These are phyloP conservation scores for Chelonus insularis DNA, from an alignment of 1,140 invertebrate species.

Conservation along the genomic window DNA sequence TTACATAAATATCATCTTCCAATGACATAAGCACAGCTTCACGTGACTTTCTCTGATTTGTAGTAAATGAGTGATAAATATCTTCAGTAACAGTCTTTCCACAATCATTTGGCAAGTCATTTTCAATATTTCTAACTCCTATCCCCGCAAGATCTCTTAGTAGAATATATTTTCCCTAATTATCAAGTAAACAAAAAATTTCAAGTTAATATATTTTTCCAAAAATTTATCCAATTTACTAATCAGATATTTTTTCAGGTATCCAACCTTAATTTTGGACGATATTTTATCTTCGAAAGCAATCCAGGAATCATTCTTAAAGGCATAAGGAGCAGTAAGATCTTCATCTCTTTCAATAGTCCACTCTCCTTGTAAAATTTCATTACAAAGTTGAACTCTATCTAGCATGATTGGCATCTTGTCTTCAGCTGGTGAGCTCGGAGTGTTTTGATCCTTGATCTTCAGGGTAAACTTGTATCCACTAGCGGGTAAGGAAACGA, in stretches of 20 bases:
- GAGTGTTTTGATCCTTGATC: conserved; percentile 68
- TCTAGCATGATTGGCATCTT: conserved; percentile 62
- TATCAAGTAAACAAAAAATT: conserved; percentile 15
- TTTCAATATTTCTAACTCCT: conserved; percentile 49
- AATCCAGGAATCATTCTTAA: conserved; percentile 73
- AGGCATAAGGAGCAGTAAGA: conserved; percentile 76
- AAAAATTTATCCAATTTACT: neutral
- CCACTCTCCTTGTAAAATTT: conserved; percentile 68
- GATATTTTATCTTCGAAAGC: conserved; percentile 75
- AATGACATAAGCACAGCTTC: conserved; percentile 53
- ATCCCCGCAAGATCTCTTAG: conserved; percentile 64
- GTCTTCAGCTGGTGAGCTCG: conserved; percentile 66
- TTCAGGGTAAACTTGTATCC: conserved; percentile 69
- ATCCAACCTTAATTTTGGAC: conserved; percentile 71
- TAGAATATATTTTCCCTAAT: conserved; percentile 65
- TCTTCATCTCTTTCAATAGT: conserved; percentile 78
- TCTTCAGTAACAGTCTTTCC: conserved; percentile 45
- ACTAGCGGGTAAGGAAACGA: conserved; percentile 71
- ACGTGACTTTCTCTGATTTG: conserved; percentile 61
- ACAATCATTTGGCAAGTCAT: conserved; percentile 48
- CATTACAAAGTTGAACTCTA: conserved; percentile 66
- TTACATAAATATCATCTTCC: conserved; percentile 55
- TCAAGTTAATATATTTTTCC: neutral
- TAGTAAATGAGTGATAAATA: conserved; percentile 50
- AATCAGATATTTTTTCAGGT: neutral